Evolutionary conservation across 2,888 invertebrate genomes (phyloP).

Genomic region (Ptilodon capucinus): DNA sequence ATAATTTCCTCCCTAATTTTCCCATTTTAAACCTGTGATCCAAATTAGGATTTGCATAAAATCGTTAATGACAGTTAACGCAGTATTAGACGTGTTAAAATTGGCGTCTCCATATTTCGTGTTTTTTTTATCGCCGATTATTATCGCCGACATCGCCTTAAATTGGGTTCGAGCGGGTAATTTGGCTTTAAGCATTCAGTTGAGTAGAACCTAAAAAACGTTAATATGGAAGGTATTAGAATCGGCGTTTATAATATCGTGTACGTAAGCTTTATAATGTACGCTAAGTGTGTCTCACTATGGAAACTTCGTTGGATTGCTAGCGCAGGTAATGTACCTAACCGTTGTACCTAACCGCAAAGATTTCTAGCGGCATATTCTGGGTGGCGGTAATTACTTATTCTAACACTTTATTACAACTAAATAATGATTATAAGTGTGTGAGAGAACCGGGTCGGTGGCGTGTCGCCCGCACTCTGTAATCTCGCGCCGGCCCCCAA

Average conservation of each 20-base stretch:
- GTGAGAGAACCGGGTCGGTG: constrained; percentile 70
- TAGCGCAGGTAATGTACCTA: constrained; percentile 11
- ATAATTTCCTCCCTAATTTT: constrained; percentile 73
- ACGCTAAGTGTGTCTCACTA: constrained; percentile 26
- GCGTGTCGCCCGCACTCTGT: constrained; percentile 72
- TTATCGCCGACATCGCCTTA: constrained; percentile 53
- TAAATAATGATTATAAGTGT: constrained; percentile 76
- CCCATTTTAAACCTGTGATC: constrained; percentile 69
- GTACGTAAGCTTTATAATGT: constrained; percentile 35
- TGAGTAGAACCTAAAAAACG: constrained; percentile 51
- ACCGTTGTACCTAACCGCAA: constrained; percentile 27
- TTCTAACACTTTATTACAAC: constrained; percentile 77
- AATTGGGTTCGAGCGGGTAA: constrained; percentile 50
- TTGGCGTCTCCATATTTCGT: constrained; percentile 58
- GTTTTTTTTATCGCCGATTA: constrained; percentile 53
- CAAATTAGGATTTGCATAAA: constrained; percentile 77
- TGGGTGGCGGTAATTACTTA: constrained; percentile 75
- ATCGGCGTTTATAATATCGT: constrained; percentile 35
- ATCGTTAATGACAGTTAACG: constrained; percentile 73
- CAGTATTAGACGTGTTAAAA: constrained; percentile 69
- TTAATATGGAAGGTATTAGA: constrained; percentile 43
- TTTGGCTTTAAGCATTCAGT: constrained; percentile 48
- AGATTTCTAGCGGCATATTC: constrained; percentile 25
- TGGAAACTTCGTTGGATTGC: constrained; percentile 22
- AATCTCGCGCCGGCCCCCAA: constrained; percentile 78